Conservation (phyloP, 2,797 vertebrate species). For the Sebastolobus altivelis region DNA sequence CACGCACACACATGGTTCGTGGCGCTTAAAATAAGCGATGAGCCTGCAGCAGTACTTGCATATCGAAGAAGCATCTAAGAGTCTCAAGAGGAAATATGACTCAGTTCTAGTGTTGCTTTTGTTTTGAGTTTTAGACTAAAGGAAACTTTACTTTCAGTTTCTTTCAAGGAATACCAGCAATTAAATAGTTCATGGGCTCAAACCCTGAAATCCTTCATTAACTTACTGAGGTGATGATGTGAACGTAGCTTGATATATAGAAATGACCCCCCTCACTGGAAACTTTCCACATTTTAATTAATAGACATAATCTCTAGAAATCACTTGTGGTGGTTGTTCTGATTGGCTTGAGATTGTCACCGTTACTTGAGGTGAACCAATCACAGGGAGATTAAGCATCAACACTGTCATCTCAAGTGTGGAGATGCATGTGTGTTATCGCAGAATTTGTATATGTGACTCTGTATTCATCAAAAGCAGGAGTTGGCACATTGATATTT, state of each 20-base stretch:
- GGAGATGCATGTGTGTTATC: not conserved
- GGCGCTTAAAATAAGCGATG: slow-evolving; percentile 22
- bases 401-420: not conserved
- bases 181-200: not conserved
- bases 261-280: not conserved
- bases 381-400: not conserved
- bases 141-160: not conserved
- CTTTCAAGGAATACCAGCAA: slow-evolving; percentile 8
- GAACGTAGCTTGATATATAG: not conserved
- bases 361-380: not conserved
- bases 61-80: not conserved
- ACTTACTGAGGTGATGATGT: not conserved
- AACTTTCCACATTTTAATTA: not conserved
- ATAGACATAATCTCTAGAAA: not conserved
- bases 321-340: not conserved
- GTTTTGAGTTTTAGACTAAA: not conserved
- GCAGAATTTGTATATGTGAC: not conserved
- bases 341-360: not conserved
- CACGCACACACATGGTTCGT: not conserved
- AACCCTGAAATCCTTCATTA: not conserved
- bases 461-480: not conserved
- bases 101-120: slow-evolving; percentile 11
- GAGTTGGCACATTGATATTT: not conserved
- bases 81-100: slow-evolving; percentile 17
- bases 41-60: not conserved